Evolutionary conservation across 2,888 invertebrate species (phyloP).

Genomic region (Graphium colonna): DNA sequence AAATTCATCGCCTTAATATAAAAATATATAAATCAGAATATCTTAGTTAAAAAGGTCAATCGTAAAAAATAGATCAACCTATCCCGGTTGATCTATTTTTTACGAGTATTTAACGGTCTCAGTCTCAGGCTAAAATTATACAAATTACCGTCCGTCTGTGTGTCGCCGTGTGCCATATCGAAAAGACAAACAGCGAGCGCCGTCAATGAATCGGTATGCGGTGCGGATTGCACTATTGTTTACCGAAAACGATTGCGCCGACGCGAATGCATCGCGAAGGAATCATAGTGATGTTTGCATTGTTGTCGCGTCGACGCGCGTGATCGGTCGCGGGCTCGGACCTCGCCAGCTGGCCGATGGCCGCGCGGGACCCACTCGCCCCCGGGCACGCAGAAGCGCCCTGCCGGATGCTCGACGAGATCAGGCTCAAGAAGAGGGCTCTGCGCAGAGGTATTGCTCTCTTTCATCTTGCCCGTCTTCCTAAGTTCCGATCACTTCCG

Average conservation of each 20-base stretch:
- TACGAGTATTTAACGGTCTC: too few relatives aligned
- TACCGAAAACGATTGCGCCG: slow-evolving; percentile 10
- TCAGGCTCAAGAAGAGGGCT: slow-evolving; percentile 44
- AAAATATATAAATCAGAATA: too few relatives aligned
- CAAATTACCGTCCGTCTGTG: too few relatives aligned
- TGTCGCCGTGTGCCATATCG: too few relatives aligned
- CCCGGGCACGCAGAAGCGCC: neutral
- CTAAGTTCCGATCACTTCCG: too few relatives aligned
- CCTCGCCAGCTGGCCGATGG: neutral
- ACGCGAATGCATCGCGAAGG: neutral
- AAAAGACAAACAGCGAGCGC: neutral
- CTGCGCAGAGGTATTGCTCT: slow-evolving; percentile 49
- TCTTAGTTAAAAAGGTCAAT: too few relatives aligned
- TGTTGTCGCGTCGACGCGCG: slow-evolving; percentile 8
- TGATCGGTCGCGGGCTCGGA: neutral
- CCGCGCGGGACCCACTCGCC: too few relatives aligned
- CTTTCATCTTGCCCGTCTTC: neutral
- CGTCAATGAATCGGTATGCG: slow-evolving; percentile 6
- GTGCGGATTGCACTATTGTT: slow-evolving; percentile 18
- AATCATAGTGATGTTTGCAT: slow-evolving; percentile 8
- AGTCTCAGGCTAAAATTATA: too few relatives aligned
- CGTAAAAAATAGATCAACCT: too few relatives aligned
- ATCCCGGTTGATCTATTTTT: too few relatives aligned
- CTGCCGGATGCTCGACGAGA: slow-evolving; percentile 46
- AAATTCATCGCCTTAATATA: too few relatives aligned